Evolutionary conservation across 35 echinoderm and acorn worm species (phyloP), one percentile per base, ranked within the genome.

Genomic region (Lytechinus variegatus): DNA sequence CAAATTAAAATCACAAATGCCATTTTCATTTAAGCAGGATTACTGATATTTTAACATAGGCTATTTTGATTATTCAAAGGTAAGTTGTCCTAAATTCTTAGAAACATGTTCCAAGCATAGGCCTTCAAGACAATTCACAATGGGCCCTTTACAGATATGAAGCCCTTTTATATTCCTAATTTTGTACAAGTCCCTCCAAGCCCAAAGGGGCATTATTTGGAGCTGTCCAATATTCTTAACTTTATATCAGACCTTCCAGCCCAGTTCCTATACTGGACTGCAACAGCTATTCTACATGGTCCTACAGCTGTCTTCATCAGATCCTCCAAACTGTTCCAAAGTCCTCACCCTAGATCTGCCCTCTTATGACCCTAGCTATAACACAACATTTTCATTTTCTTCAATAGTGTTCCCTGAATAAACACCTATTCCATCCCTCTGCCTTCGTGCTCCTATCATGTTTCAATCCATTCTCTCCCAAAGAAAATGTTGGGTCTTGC

Each of bases 351-450:
- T 7, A 90, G 14, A 54, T 28, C 52, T 90, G 88, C 88, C 88
- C 88, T 90, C 88, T 8, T 9, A 4, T 90, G 88, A 90, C 88
- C 88, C 88, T 14, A 52, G 29, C 88, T 90, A 54, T 33, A 44
- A 90, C 29, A 90, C 88, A 90, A 90, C 88, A 52, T 90, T 90
- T 90, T 54, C 88, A 90, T 90, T 90, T 90, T 54, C 27, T 90
- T 54, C 52, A 10, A 10, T 52, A 6, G 28, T 54, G 28, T 54
- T 10, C 92, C 52, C 92, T 93, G 92, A 55, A 57, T 93, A 93
- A 93, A 93, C 92, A 93, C 28, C 9, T 27, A 19, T 27, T 93
- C 28, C 92, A 93, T 93, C 92, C 92, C 54, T 54, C 54, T 93
- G 28, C 92, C 55, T 54, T 54, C 55, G 19, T 57, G 13, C 53